Conservation (phyloP, 2,797 vertebrate genomes). For the Fratercula arctica region DNA sequence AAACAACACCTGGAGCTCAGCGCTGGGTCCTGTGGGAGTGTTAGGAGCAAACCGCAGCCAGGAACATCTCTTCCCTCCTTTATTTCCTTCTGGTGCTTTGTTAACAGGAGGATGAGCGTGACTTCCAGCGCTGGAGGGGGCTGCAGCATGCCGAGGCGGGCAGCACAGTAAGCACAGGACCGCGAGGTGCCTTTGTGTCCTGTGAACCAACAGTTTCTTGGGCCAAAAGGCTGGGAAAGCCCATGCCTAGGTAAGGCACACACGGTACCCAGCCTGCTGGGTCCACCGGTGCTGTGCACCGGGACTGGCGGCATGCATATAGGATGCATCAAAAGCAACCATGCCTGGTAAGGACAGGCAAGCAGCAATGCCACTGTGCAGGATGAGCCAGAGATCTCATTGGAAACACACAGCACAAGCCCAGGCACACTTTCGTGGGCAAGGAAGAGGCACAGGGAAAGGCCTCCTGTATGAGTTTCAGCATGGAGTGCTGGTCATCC, state of each 20-base stretch:
- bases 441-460: background rate
- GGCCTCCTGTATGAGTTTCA: background rate
- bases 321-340: background rate
- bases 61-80: background rate
- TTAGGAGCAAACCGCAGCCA: background rate
- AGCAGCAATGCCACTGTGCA: background rate
- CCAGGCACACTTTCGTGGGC: background rate
- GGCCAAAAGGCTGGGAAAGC: background rate
- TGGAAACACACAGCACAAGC: background rate
- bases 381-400: background rate
- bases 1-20: background rate
- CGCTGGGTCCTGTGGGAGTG: accelerated
- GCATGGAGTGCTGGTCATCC: background rate
- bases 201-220: background rate
- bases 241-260: accelerated
- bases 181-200: accelerated
- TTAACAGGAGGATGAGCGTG: accelerated
- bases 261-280: background rate
- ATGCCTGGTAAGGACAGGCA: accelerated
- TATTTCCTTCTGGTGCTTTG: background rate
- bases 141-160: accelerated
- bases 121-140: background rate
- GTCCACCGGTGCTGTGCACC: accelerated
- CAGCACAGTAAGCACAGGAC: background rate
- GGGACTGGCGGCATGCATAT: accelerated